These are phyloP conservation scores for Drosophila kurseongensis DNA, from an alignment of 1,140 invertebrate genomes.

Conservation along the genomic window DNA sequence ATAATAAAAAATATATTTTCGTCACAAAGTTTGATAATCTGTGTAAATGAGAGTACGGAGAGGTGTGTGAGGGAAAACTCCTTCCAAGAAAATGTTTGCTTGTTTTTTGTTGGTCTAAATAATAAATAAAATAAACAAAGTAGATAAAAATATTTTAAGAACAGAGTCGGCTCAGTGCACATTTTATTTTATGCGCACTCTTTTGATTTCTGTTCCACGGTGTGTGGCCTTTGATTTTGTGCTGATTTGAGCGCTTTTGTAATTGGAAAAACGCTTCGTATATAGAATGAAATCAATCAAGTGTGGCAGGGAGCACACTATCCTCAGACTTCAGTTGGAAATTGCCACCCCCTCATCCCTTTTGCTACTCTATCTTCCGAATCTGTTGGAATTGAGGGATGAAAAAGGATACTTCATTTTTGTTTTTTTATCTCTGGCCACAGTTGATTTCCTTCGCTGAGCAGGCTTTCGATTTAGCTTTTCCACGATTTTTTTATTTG, in stretches of 20 bases:
- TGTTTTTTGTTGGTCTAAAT: too few species aligned
- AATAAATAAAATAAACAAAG: too few species aligned
- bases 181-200: not conserved
- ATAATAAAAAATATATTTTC: too few species aligned
- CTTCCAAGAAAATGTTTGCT: too few species aligned
- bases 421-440: slow-evolving; percentile 59
- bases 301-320: slow-evolving; percentile 71
- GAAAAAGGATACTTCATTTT: slow-evolving; percentile 53
- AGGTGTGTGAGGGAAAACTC: too few species aligned
- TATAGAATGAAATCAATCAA: slow-evolving; percentile 84
- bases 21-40: too few species aligned
- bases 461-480: slow-evolving; percentile 24
- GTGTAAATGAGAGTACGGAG: too few species aligned
- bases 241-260: slow-evolving; percentile 81
- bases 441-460: slow-evolving; percentile 60
- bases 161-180: too few species aligned
- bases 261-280: slow-evolving; percentile 78
- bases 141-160: too few species aligned
- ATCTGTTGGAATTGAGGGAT: slow-evolving; percentile 53
- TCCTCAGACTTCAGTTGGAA: slow-evolving; percentile 37
- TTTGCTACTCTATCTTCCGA: slow-evolving; percentile 9
- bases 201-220: slow-evolving; percentile 27
- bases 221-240: slow-evolving; percentile 61
- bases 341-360: slow-evolving; percentile 39
- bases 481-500: slow-evolving; percentile 34